Evolutionary conservation across 1,140 invertebrate genomes (phyloP), one percentile per base, ranked within the genome.

Genomic region (Cardiocondyla obscurior): DNA sequence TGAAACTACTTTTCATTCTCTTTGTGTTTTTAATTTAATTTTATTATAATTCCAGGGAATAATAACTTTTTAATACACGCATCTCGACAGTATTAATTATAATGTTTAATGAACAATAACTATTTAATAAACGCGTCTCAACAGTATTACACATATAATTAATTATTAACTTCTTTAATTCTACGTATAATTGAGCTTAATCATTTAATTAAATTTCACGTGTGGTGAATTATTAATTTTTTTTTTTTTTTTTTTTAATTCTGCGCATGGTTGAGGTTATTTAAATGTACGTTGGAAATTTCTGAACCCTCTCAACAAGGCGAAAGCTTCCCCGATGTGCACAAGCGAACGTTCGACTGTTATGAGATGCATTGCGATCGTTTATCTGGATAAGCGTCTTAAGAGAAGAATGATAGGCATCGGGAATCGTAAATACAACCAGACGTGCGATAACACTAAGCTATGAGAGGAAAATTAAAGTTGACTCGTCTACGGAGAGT

Each of bases 321-420:
- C 22, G 12, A 67, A 67, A 51, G 33, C 22, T 16, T 53, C 36
- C 25, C 7, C 28, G n/a, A 55, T 49, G 55, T 36, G 14, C 28
- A 10, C 67, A 51, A 73, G 25, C n/a, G 42, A 57, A 81, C 2
- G n/a, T 73, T 77, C 58, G 73, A 77, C 19, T 33, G 33, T 16
- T 77, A 65, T 65, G 30, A 77, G 64, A 62, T 49, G 51, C 62
- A 72, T 81, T 81, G 67, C 28, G 51, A 70, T 70, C 39, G 51
- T 73, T 81, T 16, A 74, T 73, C 51, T 57, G 65, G 39, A 81
- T 73, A 73, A 72, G 65, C 25, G 57, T 53, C 74, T 67, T 67
- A 53, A 19, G n/a, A 67, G 60, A 77, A 51, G 46, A 67, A 53
- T 22, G 74, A 67, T 77, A 77, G 33, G 46, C 60, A 67, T 77